phyloP scores from a whole-genome alignment of 2,797 vertebrate genomes.

The Jordanella pulchra region DNA sequence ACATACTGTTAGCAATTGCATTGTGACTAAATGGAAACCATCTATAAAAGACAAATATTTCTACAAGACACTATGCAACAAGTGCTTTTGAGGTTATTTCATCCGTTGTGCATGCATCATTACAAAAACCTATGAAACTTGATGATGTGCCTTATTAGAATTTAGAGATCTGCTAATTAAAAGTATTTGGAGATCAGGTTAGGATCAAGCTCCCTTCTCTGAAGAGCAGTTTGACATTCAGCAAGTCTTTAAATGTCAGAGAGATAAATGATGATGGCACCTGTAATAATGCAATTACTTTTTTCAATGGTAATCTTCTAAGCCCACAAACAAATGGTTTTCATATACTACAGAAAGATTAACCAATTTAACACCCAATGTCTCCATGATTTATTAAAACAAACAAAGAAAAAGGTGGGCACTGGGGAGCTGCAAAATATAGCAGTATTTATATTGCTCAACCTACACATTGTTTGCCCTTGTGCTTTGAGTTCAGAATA shows the following conservation, averaged over 20 bases:
- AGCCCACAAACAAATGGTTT: slow-evolving; percentile 82
- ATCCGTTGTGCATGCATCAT: slow-evolving; percentile 62
- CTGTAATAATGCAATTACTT: slow-evolving; percentile 75
- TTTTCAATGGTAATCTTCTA: slow-evolving; percentile 67
- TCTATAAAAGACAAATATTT: background rate
- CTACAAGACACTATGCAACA: background rate
- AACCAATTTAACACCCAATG: slow-evolving; percentile 80
- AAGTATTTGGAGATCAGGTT: slow-evolving; percentile 50
- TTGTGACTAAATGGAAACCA: background rate
- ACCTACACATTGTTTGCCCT: slow-evolving; percentile 50
- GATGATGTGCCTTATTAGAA: slow-evolving; percentile 42
- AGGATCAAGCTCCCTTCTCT: slow-evolving; percentile 61
- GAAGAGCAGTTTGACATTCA: slow-evolving; percentile 74
- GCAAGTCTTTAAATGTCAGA: slow-evolving; percentile 71
- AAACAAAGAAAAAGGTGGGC: slow-evolving; percentile 52
- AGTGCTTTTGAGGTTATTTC: slow-evolving; percentile 56
- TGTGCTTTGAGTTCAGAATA: slow-evolving; percentile 27
- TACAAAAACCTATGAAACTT: slow-evolving; percentile 19
- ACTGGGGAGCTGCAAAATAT: slow-evolving; percentile 51
- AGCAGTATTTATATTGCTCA: slow-evolving; percentile 44
- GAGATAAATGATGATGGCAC: slow-evolving; percentile 79
- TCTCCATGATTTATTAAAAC: slow-evolving; percentile 72
- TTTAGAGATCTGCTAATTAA: slow-evolving; percentile 63
- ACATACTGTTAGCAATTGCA: background rate
- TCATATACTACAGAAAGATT: slow-evolving; percentile 80